A percentile compares a stretch with the other conserved stretches of the same genome.
phyloP scores from a whole-genome alignment of 2,888 invertebrate genomes.

The Lithophane socia region DNA sequence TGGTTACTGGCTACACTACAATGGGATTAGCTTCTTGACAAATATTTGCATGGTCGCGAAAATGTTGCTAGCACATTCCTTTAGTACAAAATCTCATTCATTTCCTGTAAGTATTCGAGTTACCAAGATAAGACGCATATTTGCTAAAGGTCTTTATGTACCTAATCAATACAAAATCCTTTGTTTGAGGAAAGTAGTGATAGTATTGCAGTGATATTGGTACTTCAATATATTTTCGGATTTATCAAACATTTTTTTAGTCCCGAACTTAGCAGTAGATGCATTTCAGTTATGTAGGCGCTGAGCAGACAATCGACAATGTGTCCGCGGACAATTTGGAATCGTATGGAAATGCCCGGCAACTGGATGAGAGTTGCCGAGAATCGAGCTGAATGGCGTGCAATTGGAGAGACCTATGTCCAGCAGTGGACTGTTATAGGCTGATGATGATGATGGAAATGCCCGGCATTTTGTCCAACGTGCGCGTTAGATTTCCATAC shows the following conservation, averaged over 20 bases:
- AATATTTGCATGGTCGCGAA: slow-evolving; percentile 4
- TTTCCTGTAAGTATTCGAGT: background rate
- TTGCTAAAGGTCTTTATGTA: background rate
- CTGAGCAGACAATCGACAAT: too few species aligned
- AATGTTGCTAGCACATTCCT: background rate
- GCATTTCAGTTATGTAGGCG: background rate
- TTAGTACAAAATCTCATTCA: background rate
- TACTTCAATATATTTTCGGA: background rate
- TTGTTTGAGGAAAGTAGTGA: background rate
- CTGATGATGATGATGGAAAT: too few species aligned
- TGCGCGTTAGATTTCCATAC: too few species aligned
- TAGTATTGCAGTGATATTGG: background rate
- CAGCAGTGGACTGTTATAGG: too few species aligned
- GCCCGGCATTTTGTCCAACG: too few species aligned
- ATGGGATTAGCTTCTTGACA: background rate
- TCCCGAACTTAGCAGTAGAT: background rate
- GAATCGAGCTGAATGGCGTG: too few species aligned
- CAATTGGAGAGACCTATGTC: too few species aligned
- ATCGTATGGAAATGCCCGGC: too few species aligned
- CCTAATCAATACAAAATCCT: too few species aligned
- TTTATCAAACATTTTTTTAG: background rate
- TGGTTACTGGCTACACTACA: background rate
- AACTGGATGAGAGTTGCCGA: too few species aligned
- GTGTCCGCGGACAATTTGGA: too few species aligned
- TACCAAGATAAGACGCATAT: background rate